These are phyloP conservation scores for Leucophora obtusa DNA, from an alignment of 2,888 invertebrate species.

Conservation along the genomic window DNA sequence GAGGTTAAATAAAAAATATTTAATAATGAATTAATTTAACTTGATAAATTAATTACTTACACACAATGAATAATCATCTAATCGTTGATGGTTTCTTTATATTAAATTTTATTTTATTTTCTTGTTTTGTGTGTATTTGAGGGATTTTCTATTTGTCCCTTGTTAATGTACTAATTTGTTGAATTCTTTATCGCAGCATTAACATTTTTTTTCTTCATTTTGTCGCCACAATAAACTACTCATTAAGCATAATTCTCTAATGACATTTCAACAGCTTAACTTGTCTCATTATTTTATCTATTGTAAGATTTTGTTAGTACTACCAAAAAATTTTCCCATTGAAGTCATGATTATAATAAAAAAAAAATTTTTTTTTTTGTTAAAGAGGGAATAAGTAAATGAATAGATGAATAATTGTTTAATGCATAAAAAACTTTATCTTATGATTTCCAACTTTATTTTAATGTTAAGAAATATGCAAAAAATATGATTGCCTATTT, in stretches of 20 bases:
- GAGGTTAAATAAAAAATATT: background rate
- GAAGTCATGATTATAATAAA: slow-evolving; percentile 26
- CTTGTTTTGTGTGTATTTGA: background rate
- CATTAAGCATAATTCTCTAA: slow-evolving; percentile 42
- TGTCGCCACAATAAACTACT: slow-evolving; percentile 25
- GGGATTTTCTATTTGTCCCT: background rate
- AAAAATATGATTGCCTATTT: background rate
- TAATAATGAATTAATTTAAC: slow-evolving; percentile 1
- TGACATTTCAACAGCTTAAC: slow-evolving; percentile 54
- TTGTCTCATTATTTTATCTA: slow-evolving; percentile 47
- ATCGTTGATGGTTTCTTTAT: background rate
- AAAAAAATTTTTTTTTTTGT: background rate
- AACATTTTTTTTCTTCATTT: background rate
- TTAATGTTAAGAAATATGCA: no score
- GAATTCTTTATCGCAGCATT: background rate
- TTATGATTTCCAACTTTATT: no score
- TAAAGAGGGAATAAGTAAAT: background rate
- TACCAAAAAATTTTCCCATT: background rate
- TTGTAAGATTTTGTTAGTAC: slow-evolving; percentile 11
- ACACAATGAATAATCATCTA: background rate
- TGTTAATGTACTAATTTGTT: background rate
- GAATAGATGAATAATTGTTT: background rate
- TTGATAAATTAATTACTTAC: background rate
- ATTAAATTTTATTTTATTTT: background rate
- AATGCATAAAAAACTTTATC: background rate